Conservation (phyloP, 2,797 vertebrate genomes). For the Atherinosoma microstoma region DNA sequence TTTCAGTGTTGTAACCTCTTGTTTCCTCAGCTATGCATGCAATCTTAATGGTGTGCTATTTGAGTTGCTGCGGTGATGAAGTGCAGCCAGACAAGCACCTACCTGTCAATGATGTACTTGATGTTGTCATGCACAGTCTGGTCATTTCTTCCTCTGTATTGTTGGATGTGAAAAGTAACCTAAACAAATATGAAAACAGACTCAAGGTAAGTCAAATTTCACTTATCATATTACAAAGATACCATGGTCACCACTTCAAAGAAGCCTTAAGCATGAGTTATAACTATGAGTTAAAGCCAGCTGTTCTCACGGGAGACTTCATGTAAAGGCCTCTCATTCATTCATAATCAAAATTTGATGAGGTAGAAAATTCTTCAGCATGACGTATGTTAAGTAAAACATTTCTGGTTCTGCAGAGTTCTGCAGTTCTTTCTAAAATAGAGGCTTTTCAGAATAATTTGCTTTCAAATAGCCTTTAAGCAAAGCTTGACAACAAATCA, state of each 20-base stretch:
- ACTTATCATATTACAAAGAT: conserved; percentile 23
- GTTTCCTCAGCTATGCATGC: conserved; percentile 39
- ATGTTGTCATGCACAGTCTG: conserved; percentile 89
- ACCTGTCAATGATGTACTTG: conserved; percentile 94
- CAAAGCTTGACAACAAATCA: not conserved
- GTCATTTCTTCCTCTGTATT: conserved; percentile 85
- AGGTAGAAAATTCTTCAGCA: not conserved
- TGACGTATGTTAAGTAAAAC: not conserved
- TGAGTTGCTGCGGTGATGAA: conserved; percentile 26
- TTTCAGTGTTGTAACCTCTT: conserved; percentile 29
- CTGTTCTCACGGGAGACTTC: not conserved
- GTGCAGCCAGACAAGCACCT: conserved; percentile 52
- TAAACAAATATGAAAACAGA: conserved; percentile 40
- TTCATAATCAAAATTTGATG: conserved; percentile 1
- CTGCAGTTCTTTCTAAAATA: conserved; percentile 1
- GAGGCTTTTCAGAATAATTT: conserved; percentile 6
- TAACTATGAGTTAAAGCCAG: conserved; percentile 16
- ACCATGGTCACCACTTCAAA: conserved; percentile 29
- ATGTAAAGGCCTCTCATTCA: conserved; percentile 1
- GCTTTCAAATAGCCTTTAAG: conserved; percentile 8
- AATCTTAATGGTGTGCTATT: conserved; percentile 44
- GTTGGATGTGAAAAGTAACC: conserved; percentile 77
- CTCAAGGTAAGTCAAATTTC: conserved; percentile 43
- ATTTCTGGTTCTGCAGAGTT: not conserved
- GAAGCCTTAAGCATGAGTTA: conserved; percentile 14